Evolutionary conservation across 2,797 vertebrate genomes (phyloP).

Genomic region (Pelobates cultripes): DNA sequence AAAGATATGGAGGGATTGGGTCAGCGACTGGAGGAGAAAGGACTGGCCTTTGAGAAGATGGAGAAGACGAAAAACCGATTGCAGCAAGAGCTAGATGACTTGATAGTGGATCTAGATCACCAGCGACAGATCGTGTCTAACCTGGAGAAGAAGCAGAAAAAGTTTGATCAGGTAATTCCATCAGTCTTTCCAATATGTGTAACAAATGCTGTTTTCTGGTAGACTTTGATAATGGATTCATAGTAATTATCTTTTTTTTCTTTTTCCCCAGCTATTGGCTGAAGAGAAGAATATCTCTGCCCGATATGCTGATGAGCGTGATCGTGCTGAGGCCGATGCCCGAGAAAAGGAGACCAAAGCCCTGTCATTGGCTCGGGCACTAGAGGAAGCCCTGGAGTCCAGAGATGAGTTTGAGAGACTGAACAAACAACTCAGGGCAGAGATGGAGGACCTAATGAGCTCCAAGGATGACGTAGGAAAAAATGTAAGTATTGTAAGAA

Average conservation of each 20-base stretch:
- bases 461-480: constrained; percentile 85
- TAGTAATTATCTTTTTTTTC: neutral
- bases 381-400: constrained; percentile 81
- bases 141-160: constrained; percentile 96
- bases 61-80: constrained; percentile 93
- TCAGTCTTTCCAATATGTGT: neutral
- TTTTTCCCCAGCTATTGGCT: constrained; percentile 71
- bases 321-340: constrained; percentile 81
- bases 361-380: constrained; percentile 74
- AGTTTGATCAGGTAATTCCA: constrained; percentile 89
- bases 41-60: constrained; percentile 87
- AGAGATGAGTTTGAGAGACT: constrained; percentile 81
- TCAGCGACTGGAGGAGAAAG: constrained; percentile 91
- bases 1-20: constrained; percentile 86
- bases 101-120: constrained; percentile 90
- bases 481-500: constrained; percentile 68
- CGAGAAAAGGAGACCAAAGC: constrained; percentile 84
- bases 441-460: constrained; percentile 84
- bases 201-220: neutral
- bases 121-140: constrained; percentile 92
- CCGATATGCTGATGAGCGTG: constrained; percentile 79
- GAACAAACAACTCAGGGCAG: constrained; percentile 81
- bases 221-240: neutral
- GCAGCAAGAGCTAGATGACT: constrained; percentile 93
- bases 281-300: constrained; percentile 83